phyloP scores from a whole-genome alignment of 2,113 vertebrate genomes.

The Corapipo altera region DNA sequence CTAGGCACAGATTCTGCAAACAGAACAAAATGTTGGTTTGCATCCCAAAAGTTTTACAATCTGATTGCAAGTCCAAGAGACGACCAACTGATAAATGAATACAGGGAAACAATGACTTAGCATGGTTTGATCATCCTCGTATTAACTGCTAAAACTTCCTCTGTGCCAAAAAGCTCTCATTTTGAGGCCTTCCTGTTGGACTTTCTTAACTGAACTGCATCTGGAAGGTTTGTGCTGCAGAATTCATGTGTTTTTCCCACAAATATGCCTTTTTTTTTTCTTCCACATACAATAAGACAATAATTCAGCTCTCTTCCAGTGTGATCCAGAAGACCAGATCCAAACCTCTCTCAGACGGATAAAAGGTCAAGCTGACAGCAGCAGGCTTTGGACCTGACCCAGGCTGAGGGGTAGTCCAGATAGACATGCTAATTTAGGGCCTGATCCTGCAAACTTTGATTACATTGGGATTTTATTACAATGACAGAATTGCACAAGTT shows the following conservation, averaged over 20 bases:
- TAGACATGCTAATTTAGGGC: slow-evolving; percentile 25
- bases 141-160: slow-evolving; percentile 3
- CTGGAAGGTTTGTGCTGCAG: slow-evolving; percentile 8
- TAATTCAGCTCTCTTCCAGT: neutral
- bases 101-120: slow-evolving; percentile 47
- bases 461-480: slow-evolving; percentile 39
- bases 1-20: neutral
- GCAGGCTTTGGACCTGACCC: neutral
- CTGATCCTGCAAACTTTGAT: slow-evolving; percentile 24
- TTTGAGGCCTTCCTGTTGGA: slow-evolving; percentile 28
- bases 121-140: neutral
- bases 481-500: slow-evolving; percentile 13
- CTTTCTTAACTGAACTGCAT: slow-evolving; percentile 3
- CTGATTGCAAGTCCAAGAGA: neutral
- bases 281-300: neutral
- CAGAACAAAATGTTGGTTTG: slow-evolving; percentile 32
- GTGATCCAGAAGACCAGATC: neutral
- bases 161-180: slow-evolving; percentile 4
- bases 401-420: neutral
- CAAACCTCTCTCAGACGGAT: neutral
- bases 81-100: neutral
- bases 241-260: neutral
- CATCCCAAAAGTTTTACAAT: slow-evolving; percentile 44
- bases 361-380: slow-evolving; percentile 35
- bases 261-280: neutral